phyloP scores from a whole-genome alignment of 2,113 vertebrate genomes.

The Eulemur rufifrons region DNA sequence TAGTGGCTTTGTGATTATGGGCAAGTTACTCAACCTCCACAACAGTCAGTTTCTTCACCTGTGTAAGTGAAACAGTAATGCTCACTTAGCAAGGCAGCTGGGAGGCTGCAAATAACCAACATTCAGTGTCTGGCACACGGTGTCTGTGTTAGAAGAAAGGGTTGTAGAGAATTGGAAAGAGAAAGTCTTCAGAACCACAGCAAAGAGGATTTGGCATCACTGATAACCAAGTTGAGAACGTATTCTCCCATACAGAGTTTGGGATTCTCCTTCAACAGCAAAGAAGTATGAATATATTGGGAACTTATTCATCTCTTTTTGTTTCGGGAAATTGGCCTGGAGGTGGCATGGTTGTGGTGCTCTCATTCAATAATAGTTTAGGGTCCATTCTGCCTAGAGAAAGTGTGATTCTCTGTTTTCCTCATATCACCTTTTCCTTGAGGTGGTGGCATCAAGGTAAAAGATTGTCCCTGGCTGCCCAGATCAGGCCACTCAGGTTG shows the following conservation, averaged over 20 bases:
- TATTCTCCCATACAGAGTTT: neutral
- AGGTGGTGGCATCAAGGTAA: neutral
- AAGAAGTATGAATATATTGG: neutral
- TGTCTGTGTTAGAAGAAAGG: neutral
- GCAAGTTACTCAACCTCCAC: neutral
- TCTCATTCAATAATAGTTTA: neutral
- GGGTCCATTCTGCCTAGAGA: neutral
- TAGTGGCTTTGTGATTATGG: neutral
- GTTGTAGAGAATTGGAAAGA: neutral
- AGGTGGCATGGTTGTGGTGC: neutral
- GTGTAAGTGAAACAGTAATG: neutral
- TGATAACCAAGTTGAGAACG: neutral
- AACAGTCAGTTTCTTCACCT: constrained; percentile 21
- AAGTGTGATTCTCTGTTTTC: neutral
- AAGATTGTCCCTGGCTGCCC: neutral
- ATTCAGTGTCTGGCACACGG: neutral
- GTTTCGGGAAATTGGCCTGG: neutral
- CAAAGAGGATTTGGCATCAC: neutral
- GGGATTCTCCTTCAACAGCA: neutral
- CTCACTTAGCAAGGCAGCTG: constrained; percentile 28
- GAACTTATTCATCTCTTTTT: neutral
- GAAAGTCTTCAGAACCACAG: neutral
- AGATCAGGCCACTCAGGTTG: neutral
- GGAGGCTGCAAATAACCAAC: neutral
- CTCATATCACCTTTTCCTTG: neutral